phyloP scores from a whole-genome alignment of 2,113 vertebrate species.

The Manacus vitellinus region DNA sequence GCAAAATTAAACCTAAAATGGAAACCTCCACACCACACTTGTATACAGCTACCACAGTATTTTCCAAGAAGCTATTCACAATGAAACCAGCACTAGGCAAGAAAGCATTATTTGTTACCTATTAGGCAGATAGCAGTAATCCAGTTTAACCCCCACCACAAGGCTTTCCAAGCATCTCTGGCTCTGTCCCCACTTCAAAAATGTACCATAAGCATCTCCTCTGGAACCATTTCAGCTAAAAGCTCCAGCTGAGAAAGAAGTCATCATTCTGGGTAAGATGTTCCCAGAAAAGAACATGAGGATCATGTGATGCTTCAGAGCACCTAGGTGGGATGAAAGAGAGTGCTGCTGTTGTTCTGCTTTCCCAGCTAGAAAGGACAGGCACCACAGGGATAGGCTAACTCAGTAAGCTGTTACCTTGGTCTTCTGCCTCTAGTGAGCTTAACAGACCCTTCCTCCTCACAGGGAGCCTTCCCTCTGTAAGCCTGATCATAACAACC shows the following conservation, averaged over 20 bases:
- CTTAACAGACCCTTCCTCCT: background rate
- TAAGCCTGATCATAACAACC: background rate
- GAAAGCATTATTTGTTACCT: background rate
- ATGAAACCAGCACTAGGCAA: background rate
- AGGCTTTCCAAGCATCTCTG: background rate
- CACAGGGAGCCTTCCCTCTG: accelerated
- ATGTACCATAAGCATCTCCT: background rate
- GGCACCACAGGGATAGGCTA: background rate
- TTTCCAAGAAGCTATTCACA: background rate
- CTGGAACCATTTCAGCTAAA: background rate
- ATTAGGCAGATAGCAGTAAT: background rate
- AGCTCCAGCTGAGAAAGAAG: background rate
- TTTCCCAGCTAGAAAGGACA: background rate
- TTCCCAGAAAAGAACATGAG: background rate
- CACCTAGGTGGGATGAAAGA: background rate
- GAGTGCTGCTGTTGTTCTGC: background rate
- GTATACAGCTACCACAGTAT: background rate
- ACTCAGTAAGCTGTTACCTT: accelerated
- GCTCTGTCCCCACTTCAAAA: background rate
- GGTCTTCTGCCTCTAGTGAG: background rate
- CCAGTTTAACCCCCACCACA: background rate
- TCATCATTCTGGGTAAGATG: background rate
- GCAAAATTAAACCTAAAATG: background rate
- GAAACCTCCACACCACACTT: background rate
- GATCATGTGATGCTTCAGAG: background rate